These are phyloP conservation scores for Apodemus speciosus DNA, from an alignment of 2,113 vertebrate species.

Conservation along the genomic window DNA sequence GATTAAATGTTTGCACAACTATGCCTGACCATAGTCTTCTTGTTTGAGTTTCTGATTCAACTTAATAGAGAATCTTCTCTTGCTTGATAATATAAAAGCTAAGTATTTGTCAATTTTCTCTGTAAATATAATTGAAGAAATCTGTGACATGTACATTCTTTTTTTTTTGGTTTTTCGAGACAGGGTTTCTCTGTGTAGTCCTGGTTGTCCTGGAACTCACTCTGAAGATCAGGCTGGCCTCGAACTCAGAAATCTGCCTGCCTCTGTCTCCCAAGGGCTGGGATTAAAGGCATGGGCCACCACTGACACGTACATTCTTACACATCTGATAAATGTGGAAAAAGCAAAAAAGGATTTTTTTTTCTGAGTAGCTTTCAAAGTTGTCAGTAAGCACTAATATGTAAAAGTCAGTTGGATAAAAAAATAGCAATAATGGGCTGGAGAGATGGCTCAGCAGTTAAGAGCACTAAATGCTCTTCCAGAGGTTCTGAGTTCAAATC, in stretches of 20 bases:
- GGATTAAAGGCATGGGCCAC: too few relatives aligned
- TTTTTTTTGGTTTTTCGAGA: too few relatives aligned
- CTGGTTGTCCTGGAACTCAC: too few relatives aligned
- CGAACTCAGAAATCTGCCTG: too few relatives aligned
- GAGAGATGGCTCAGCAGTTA: too few relatives aligned
- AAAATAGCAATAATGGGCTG: neutral
- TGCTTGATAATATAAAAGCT: conserved; percentile 43
- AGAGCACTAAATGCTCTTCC: too few relatives aligned
- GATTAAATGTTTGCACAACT: neutral
- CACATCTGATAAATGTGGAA: neutral
- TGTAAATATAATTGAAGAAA: conserved; percentile 57
- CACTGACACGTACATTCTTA: conserved; percentile 19
- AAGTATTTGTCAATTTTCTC: conserved; percentile 52
- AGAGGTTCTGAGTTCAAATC: too few relatives aligned
- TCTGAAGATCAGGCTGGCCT: too few relatives aligned
- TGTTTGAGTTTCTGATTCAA: conserved; percentile 35
- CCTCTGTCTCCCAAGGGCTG: too few relatives aligned
- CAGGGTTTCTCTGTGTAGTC: too few relatives aligned
- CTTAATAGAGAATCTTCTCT: conserved; percentile 35
- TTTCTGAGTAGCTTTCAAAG: neutral
- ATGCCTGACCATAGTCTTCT: neutral
- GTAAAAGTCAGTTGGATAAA: neutral
- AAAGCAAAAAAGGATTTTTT: neutral
- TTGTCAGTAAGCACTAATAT: conserved; percentile 10
- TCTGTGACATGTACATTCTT: conserved; percentile 8